Evolutionary conservation across 1,140 invertebrate genomes (phyloP), one percentile per base, ranked within the genome.

Genomic region (Archegozetes longisetosus): DNA sequence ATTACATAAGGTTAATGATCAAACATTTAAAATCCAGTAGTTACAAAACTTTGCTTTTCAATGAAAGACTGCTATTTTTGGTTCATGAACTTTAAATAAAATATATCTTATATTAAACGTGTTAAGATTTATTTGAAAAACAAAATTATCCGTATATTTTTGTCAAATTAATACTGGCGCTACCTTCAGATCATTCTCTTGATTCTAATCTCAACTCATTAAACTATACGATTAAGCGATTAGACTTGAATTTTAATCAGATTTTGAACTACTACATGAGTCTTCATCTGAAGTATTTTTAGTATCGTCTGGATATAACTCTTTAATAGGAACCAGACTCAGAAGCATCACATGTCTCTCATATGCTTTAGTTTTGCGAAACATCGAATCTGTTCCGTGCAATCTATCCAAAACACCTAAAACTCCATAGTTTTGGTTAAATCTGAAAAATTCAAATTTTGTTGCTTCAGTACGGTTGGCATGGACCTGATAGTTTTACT

Each of bases 251-350:
- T 40, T 40, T 40, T 40, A 9, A 9, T 9, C 6, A 40, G 17
- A 40, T 9, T 40, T 40, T 40, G 6, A 40, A 40, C 17, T 40
- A 9, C 17, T 40, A 40, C 17, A 40, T 40, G 17, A 40, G 6
- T 40, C 17, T 40, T 40, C 17, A 17, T 40, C 17, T 40, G 17
- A 40, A 40, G 32, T 9, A 9, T 40, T 40, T 9, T 40, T 40
- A 17, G 32, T 40, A 6, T 58, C 32, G 40, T 88, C 85, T 20
- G 86, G 86, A 67, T 82, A 84, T 23, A 80, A 77, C 64, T 86
- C 80, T 55, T 82, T 76, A 0, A 84, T 75, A 9, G 52, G 20
- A 3, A 3, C 13, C 23, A 53, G 6, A 23, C 14, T 26, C 20
- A 23, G 20, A 6, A 53, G 13, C 4, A 14, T 24, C 13, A 6